Evolutionary conservation across 2,888 invertebrate genomes (phyloP).

Genomic region (Mesodorylaimus sp.): DNA sequence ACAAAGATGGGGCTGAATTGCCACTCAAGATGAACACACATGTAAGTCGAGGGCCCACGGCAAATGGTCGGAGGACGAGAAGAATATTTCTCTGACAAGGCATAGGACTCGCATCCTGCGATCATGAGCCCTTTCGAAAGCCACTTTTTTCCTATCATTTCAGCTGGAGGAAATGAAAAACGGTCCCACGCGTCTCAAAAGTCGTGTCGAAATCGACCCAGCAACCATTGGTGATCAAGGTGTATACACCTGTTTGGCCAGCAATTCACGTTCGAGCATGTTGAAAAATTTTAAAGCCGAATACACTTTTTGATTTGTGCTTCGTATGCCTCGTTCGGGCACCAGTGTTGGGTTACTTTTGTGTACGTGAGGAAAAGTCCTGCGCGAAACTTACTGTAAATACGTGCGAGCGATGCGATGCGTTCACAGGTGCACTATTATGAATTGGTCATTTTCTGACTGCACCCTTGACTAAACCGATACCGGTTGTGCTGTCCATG

Average conservation of each 20-base stretch:
- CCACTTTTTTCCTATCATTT: background rate
- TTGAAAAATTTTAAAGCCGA: constrained; percentile 5
- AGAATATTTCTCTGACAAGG: background rate
- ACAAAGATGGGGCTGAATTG: constrained; percentile 74
- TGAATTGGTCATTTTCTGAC: too few relatives aligned
- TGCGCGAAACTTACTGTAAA: too few relatives aligned
- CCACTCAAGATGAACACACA: constrained; percentile 25
- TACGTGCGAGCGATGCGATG: too few relatives aligned
- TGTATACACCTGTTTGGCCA: constrained; percentile 9
- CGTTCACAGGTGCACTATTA: too few relatives aligned
- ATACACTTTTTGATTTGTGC: constrained; percentile 5
- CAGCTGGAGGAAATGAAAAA: background rate
- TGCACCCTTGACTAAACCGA: too few relatives aligned
- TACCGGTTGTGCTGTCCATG: too few relatives aligned
- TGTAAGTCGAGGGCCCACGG: too few relatives aligned
- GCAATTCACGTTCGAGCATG: background rate
- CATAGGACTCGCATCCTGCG: background rate
- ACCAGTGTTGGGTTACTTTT: too few relatives aligned
- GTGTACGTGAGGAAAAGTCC: too few relatives aligned
- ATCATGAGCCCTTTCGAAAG: background rate
- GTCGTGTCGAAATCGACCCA: constrained; percentile 9
- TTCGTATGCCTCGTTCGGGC: too few relatives aligned
- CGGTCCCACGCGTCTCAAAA: background rate
- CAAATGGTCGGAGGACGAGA: background rate
- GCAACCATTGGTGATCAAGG: constrained; percentile 10